A percentile compares a stretch with the other conserved stretches of the same genome.
phyloP scores from a whole-genome alignment of 2,797 vertebrate genomes.

The Clarias fuscus region DNA sequence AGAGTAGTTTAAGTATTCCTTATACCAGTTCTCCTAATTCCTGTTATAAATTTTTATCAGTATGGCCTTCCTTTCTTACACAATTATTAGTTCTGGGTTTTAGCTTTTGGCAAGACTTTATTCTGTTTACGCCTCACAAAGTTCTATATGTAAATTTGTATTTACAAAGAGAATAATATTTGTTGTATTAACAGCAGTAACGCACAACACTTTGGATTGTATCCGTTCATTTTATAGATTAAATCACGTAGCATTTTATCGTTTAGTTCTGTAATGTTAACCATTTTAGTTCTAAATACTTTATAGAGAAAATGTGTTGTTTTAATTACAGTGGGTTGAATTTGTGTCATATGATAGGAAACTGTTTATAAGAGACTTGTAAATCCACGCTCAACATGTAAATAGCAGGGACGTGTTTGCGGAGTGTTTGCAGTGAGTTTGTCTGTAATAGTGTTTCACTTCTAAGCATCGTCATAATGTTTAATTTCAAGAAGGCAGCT shows the following conservation, averaged over 20 bases:
- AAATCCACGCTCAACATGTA: neutral
- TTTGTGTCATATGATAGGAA: conserved; percentile 44
- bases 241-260: conserved; percentile 65
- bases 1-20: neutral
- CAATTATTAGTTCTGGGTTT: neutral
- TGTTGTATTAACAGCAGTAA: conserved; percentile 32
- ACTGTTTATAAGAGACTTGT: conserved; percentile 36
- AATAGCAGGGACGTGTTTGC: conserved; percentile 37
- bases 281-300: conserved; percentile 53
- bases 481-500: conserved; percentile 56
- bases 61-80: neutral
- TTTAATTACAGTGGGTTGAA: conserved; percentile 29
- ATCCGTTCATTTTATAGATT: conserved; percentile 37
- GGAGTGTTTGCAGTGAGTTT: conserved; percentile 28
- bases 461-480: conserved; percentile 19
- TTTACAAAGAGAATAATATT: neutral
- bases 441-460: conserved; percentile 35
- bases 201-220: conserved; percentile 3
- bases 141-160: neutral
- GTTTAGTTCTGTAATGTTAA: conserved; percentile 21
- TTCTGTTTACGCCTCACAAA: neutral
- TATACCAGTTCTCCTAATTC: neutral
- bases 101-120: neutral
- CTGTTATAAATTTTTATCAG: neutral
- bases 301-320: conserved; percentile 62